Evolutionary conservation across 2,797 vertebrate species (phyloP), one percentile per base, ranked within the genome.

Genomic region (Lutjanus campechanus): DNA sequence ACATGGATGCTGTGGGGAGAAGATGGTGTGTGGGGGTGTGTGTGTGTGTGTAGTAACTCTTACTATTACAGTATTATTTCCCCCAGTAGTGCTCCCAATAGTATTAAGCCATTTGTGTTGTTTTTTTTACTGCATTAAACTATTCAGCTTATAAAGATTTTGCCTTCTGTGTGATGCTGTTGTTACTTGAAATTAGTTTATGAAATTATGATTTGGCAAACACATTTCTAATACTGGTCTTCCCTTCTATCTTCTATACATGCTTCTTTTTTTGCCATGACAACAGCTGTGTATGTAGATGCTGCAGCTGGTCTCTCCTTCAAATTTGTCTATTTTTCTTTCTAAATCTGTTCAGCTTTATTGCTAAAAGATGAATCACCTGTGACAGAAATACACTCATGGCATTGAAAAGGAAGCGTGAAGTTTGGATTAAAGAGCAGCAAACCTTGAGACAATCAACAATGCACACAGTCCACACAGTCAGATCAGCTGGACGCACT

Each of bases 1-100:
- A 83, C 62, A 70, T 85, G 85, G 83, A 89, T 81, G 84, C 90
- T 89, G 90, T 50, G 67, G 80, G 82, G 85, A 87, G 81, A 82
- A 69, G 66, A 85, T 80, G 65, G 65, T 61, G 49, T 36, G 29
- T 36, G 29, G 3, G 29, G 3, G 29, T 36, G 29, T 36, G 62
- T 49, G 83, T 54, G 71, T 76, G 50, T 40, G 65, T 40, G 67
- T 84, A 64, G 58, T 36, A 58, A 25, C 62, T 65, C 56, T 66
- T 81, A 53, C 67, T 79, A 60, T 78, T 75, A 69, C 77, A 77
- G 81, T 89, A 80, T 78, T 88, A 81, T 77, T 88, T 58, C 81
- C 68, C 51, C 54, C 56, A 64, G 79, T 67, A 75, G n/a, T 73
- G 71, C 70, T 82, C 69, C 74, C 70, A 67, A 41, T 70, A 29